phyloP scores from a whole-genome alignment of 2,797 vertebrate species.

The Galago senegalensis region DNA sequence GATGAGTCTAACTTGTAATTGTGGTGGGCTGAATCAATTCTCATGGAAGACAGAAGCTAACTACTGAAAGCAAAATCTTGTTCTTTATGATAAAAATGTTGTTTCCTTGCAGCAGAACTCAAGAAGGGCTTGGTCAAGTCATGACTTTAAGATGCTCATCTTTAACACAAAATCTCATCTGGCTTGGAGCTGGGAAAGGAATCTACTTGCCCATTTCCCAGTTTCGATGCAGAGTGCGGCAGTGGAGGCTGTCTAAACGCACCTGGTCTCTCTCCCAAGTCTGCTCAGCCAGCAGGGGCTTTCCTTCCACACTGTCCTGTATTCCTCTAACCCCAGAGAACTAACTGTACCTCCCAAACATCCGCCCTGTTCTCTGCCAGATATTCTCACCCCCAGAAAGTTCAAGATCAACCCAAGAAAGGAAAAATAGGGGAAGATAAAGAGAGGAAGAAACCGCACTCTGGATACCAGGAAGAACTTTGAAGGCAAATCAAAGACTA shows the following conservation, averaged over 20 bases:
- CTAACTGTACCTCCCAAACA: not conserved
- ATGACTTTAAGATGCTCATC: not conserved
- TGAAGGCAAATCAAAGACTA: not conserved
- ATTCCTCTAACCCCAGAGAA: not conserved
- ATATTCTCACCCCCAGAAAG: not conserved
- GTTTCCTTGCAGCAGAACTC: not conserved
- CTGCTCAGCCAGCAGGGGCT: not conserved
- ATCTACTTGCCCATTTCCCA: not conserved
- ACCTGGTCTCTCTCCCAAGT: not conserved
- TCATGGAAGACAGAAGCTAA: not conserved
- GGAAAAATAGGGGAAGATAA: not conserved
- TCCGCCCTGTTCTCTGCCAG: not conserved
- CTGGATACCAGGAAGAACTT: not conserved
- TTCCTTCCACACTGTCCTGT: not conserved
- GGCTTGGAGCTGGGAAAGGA: not conserved
- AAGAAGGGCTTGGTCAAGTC: not conserved
- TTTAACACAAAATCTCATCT: not conserved
- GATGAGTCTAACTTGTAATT: not conserved
- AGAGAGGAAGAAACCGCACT: not conserved
- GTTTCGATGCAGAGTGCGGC: not conserved
- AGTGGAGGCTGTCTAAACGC: rapidly evolving
- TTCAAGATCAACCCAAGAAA: not conserved
- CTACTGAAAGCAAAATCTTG: not conserved
- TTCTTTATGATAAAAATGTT: not conserved
- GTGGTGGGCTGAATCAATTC: not conserved